phyloP scores from a whole-genome alignment of 2,888 invertebrate species.

The Oxyteleia sp. region DNA sequence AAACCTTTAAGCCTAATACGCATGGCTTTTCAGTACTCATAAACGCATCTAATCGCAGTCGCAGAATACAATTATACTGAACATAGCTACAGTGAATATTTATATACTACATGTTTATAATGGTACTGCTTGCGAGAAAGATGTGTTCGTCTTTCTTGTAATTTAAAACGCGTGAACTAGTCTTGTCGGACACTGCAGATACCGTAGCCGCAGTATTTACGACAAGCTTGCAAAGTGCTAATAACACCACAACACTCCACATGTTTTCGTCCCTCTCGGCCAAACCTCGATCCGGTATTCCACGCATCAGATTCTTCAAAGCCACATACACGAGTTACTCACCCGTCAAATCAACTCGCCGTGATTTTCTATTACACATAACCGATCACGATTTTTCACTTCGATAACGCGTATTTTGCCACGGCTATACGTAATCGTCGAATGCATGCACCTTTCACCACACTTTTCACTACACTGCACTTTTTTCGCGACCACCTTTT shows the following conservation, averaged over 20 bases:
- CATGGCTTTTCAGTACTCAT: too few species aligned
- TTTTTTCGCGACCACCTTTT: slow-evolving; percentile 1
- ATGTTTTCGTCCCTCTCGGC: slow-evolving; percentile 75
- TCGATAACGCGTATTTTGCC: slow-evolving; percentile 23
- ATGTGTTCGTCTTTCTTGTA: too few species aligned
- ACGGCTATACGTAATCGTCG: slow-evolving; percentile 23
- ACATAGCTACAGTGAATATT: too few species aligned
- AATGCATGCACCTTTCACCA: slow-evolving; percentile 41
- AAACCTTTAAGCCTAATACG: too few species aligned
- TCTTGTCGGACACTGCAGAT: slow-evolving; percentile 64
- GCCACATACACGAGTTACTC: slow-evolving; percentile 36
- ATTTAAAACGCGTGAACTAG: too few species aligned
- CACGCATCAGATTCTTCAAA: slow-evolving; percentile 64
- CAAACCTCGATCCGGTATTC: slow-evolving; percentile 41
- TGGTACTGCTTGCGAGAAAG: too few species aligned
- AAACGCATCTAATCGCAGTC: too few species aligned
- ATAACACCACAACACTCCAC: slow-evolving; percentile 83
- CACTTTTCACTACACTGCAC: slow-evolving; percentile 52
- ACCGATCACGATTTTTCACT: slow-evolving; percentile 55
- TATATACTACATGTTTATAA: too few species aligned
- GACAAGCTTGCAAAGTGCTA: slow-evolving; percentile 83
- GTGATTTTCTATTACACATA: slow-evolving; percentile 59
- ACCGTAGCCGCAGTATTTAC: slow-evolving; percentile 77
- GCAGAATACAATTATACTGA: too few species aligned
- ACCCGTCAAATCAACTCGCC: slow-evolving; percentile 59